These are phyloP conservation scores for Naso thynnoides DNA, from an alignment of 2,797 vertebrate genomes.

Conservation along the genomic window DNA sequence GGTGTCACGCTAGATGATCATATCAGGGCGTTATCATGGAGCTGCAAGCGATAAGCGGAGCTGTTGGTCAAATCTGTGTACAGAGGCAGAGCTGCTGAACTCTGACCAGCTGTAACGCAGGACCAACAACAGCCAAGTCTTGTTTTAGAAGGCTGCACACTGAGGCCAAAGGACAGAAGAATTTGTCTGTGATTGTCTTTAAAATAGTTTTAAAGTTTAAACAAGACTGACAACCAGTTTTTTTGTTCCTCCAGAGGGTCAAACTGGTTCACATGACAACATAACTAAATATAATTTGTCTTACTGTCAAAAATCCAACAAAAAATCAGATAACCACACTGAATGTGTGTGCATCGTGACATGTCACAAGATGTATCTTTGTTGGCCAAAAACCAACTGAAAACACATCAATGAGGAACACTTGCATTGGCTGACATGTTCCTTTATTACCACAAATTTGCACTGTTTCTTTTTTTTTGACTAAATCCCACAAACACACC, in stretches of 20 bases:
- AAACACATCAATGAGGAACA: too few species aligned
- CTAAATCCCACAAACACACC: neutral
- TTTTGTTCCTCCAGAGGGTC: neutral
- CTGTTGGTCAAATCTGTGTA: neutral
- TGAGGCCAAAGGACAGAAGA: neutral
- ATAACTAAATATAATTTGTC: neutral
- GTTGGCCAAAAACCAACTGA: too few species aligned
- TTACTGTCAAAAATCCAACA: neutral
- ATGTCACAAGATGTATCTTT: too few species aligned
- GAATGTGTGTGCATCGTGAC: too few species aligned
- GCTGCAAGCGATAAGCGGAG: conserved; percentile 12
- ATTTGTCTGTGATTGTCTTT: neutral
- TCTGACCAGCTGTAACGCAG: conserved; percentile 25
- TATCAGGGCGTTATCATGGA: conserved; percentile 19
- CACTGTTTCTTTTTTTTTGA: too few species aligned
- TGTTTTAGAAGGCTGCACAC: neutral
- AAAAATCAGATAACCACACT: neutral
- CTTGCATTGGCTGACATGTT: too few species aligned
- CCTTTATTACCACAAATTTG: too few species aligned
- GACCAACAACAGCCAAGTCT: neutral
- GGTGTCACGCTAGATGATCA: neutral
- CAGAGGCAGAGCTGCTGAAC: conserved; percentile 14
- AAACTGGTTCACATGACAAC: neutral
- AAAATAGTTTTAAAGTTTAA: neutral
- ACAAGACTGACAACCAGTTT: neutral